A percentile compares a stretch with the other conserved stretches of the same genome.
Conservation (phyloP, 2,888 invertebrate species). For the Corbicula japonica region DNA sequence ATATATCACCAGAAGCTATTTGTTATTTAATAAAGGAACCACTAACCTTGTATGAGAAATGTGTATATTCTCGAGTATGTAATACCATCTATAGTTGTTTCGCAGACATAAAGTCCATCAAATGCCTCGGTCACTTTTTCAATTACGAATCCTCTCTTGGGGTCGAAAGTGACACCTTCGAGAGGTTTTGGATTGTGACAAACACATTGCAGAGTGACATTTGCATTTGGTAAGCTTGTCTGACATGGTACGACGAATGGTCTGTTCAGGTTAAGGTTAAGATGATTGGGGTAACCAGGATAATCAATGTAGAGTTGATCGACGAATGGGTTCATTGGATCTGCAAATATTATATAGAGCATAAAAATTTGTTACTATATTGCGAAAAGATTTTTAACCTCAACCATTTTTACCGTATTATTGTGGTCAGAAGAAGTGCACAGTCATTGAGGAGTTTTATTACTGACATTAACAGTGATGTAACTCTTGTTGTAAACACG, state of each 20-base stretch:
- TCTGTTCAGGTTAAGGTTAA: constrained; percentile 46
- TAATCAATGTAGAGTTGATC: constrained; percentile 26
- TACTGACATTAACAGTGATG: too few species aligned
- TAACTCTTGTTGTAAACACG: too few species aligned
- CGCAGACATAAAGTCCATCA: constrained; percentile 69
- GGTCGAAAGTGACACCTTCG: constrained; percentile 67
- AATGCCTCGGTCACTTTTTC: constrained; percentile 63
- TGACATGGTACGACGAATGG: constrained; percentile 66
- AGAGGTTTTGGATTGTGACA: constrained; percentile 5
- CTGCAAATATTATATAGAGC: too few species aligned
- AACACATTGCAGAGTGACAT: constrained; percentile 58
- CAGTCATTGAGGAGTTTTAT: too few species aligned
- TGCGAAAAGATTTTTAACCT: too few species aligned
- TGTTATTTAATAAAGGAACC: neutral
- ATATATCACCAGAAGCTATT: neutral
- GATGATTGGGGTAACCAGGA: constrained; percentile 25
- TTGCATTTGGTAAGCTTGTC: constrained; percentile 66
- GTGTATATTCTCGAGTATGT: constrained; percentile 15
- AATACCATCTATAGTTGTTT: constrained; percentile 22
- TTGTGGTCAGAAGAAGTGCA: too few species aligned
- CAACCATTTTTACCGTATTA: too few species aligned
- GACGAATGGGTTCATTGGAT: constrained; percentile 59
- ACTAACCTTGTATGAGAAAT: constrained; percentile 26
- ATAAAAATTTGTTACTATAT: too few species aligned
- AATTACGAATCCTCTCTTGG: constrained; percentile 68